Evolutionary conservation across 1,140 invertebrate genomes (phyloP).

Genomic region (Drosophila oshimai): DNA sequence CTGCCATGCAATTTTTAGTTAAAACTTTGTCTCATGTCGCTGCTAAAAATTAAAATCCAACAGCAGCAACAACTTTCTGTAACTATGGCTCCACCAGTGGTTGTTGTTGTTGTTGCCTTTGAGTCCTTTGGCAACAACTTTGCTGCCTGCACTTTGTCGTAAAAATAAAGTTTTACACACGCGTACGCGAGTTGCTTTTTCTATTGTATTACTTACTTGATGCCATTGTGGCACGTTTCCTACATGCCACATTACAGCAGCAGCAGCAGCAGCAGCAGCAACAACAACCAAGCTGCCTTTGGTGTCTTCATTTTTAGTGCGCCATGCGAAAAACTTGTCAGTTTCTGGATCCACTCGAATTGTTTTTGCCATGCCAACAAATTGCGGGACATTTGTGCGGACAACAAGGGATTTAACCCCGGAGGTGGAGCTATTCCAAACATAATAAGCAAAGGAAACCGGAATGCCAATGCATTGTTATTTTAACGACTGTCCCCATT

Average conservation of each 20-base stretch:
- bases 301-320: conserved; percentile 72
- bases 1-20: conserved; percentile 59
- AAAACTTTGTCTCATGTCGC: conserved; percentile 68
- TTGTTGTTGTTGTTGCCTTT: conserved; percentile 27
- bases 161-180: conserved; percentile 79
- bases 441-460: conserved; percentile 33
- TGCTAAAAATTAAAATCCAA: conserved; percentile 75
- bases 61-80: conserved; percentile 17
- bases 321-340: conserved; percentile 50
- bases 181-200: conserved; percentile 71
- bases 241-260: conserved; percentile 63
- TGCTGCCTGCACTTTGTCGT: conserved; percentile 76
- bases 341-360: conserved; percentile 38
- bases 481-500: conserved; percentile 17
- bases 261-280: conserved; percentile 34
- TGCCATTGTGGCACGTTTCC: conserved; percentile 17
- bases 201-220: conserved; percentile 65
- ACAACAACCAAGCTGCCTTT: conserved; percentile 46
- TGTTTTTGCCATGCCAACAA: conserved; percentile 48
- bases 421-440: conserved; percentile 36
- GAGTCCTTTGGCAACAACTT: conserved; percentile 71
- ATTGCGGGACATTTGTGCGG: conserved; percentile 47
- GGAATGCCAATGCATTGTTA: conserved; percentile 38
- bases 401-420: conserved; percentile 35
- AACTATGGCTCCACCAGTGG: conserved; percentile 5